These are phyloP conservation scores for Spisula solida DNA, from an alignment of 2,888 invertebrate genomes.

Conservation along the genomic window DNA sequence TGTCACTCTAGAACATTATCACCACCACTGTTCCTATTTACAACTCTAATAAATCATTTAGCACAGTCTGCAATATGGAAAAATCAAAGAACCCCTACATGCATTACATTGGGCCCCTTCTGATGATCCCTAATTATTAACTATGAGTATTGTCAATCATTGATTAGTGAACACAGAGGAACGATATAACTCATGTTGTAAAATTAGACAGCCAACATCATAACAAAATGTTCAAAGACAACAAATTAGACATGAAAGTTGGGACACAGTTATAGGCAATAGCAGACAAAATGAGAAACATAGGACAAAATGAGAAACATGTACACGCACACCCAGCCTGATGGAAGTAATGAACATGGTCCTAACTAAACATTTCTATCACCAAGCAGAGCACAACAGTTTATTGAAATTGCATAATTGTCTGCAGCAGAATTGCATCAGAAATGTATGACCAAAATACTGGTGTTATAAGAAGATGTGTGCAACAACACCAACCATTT, in stretches of 20 bases:
- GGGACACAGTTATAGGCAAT: neutral
- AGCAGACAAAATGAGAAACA: neutral
- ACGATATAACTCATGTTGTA: neutral
- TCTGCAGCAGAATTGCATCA: no score
- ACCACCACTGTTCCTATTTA: slow-evolving; percentile 48
- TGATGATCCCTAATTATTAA: slow-evolving; percentile 28
- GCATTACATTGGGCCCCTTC: slow-evolving; percentile 39
- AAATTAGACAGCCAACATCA: slow-evolving; percentile 2
- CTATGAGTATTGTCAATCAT: slow-evolving; percentile 33
- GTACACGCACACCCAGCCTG: neutral
- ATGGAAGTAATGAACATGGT: neutral
- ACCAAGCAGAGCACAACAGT: no score
- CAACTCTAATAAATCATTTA: slow-evolving; percentile 43
- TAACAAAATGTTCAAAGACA: slow-evolving; percentile 23
- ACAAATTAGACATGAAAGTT: slow-evolving; percentile 14
- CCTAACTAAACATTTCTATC: no score
- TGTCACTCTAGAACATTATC: slow-evolving; percentile 46
- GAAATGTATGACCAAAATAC: no score
- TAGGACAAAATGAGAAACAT: neutral
- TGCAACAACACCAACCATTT: no score
- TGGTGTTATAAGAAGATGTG: no score
- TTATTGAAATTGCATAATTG: no score
- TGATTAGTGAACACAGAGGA: neutral
- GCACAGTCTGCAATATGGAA: neutral
- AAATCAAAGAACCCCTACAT: slow-evolving; percentile 43